Percentiles rank a stretch among this genome's conserved stretches.
Evolutionary conservation across 2,797 vertebrate genomes (phyloP).

Genomic region (Platyrinchus mystaceus): DNA sequence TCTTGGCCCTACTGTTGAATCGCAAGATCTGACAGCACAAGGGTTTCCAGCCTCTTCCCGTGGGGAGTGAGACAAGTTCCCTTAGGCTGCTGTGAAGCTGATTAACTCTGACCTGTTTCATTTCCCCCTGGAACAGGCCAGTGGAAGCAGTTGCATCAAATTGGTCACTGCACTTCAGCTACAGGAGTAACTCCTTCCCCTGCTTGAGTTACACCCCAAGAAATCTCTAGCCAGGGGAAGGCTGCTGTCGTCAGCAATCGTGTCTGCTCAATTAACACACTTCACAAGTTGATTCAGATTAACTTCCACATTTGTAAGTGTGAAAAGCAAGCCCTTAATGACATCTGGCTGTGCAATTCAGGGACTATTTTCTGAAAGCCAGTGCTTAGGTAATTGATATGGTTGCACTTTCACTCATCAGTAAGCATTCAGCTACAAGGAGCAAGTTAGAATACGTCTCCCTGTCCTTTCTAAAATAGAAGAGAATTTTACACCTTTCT

Average conservation of each 20-base stretch:
- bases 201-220: not conserved
- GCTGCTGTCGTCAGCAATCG: not conserved
- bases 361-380: not conserved
- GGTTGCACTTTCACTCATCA: conserved; percentile 32
- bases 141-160: not conserved
- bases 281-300: not conserved
- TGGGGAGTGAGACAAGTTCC: not conserved
- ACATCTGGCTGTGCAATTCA: not conserved
- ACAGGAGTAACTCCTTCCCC: not conserved
- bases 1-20: not conserved
- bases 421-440: conserved; percentile 14
- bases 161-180: not conserved
- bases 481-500: conserved; percentile 56
- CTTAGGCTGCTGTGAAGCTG: not conserved
- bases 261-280: not conserved
- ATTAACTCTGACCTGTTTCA: not conserved
- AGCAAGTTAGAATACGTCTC: not conserved
- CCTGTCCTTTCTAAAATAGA: conserved; percentile 25
- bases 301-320: not conserved
- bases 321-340: not conserved
- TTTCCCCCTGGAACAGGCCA: not conserved
- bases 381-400: not conserved
- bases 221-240: not conserved
- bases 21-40: not conserved
- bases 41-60: not conserved